Evolutionary conservation across 2,888 invertebrate genomes (phyloP), one percentile per base, ranked within the genome.

Genomic region (Pseudococcus viburni): DNA sequence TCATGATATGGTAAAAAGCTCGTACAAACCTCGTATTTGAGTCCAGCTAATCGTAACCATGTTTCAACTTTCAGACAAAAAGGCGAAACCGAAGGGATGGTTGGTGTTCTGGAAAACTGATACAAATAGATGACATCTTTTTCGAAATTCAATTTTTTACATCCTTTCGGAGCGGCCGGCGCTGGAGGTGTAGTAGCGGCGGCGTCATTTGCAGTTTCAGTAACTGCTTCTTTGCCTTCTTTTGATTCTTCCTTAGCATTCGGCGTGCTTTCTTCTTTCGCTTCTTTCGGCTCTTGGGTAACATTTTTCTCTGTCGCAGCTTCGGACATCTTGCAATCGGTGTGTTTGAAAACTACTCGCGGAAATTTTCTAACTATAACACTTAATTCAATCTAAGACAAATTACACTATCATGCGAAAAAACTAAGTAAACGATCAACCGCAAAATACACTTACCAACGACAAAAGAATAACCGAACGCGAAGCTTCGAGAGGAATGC

Each of bases 31-130:
- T 98, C 97, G 93, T 98, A 98, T 93, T 96, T 97, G 92, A 98
- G 94, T 92, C 96, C 96, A 91, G 96, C 95, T 91, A 98, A 94
- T 92, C 98, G 94, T 90, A 98, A 94, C 97, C 97, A 98, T 91
- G 98, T 97, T 94, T 98, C 98, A 91, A 98, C 96, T 94, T 98
- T 98, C 92, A 98, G 94, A 93, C 97, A 97, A 92, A 96, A 98
- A 89, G 97, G 97, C 90, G 97, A 98, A 91, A 97, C 93, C 89
- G 97, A 97, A 89, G 98, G 98, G 91, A 98, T 93, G 91, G 96
- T 93, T 90, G 97, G 96, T 90, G 97, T 97, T 91, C 98, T 95
- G 90, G 97, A 95, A 92, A 98, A 97, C 93, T 98, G 98, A 92
- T 97, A 97, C 92, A 98, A 93, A 93, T 98, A 98, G 90, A 98